Evolutionary conservation across 2,113 vertebrate genomes (phyloP).

Genomic region (Nesogale talazaci): DNA sequence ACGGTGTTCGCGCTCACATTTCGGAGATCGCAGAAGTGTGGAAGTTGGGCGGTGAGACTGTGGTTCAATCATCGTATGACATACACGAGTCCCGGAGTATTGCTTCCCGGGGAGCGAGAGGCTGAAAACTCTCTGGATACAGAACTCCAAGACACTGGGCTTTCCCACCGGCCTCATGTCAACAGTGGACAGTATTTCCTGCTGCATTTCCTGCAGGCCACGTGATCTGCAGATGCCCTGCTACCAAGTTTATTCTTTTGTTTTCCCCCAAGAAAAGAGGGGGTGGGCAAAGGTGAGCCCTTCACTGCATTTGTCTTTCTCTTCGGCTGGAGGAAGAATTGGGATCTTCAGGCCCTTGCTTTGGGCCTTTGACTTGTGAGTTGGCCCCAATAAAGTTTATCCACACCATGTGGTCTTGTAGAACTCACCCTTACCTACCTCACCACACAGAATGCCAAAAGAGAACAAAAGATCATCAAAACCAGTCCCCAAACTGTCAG

Average conservation of each 20-base stretch:
- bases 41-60: neutral
- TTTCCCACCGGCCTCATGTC: neutral
- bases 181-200: neutral
- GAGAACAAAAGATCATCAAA: neutral
- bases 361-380: neutral
- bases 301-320: neutral
- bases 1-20: neutral
- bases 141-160: no score
- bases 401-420: neutral
- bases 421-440: conserved; percentile 3
- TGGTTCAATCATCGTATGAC: neutral
- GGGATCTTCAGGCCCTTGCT: neutral
- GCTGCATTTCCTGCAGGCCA: neutral
- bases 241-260: neutral
- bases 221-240: neutral
- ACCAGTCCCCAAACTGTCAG: neutral
- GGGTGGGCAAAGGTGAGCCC: neutral
- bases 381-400: neutral
- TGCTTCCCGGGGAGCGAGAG: neutral
- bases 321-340: neutral
- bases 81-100: neutral
- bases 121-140: neutral
- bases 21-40: neutral
- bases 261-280: neutral
- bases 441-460: neutral